Conservation (phyloP, 2,888 invertebrate genomes). For the Parnassius glacialis region DNA sequence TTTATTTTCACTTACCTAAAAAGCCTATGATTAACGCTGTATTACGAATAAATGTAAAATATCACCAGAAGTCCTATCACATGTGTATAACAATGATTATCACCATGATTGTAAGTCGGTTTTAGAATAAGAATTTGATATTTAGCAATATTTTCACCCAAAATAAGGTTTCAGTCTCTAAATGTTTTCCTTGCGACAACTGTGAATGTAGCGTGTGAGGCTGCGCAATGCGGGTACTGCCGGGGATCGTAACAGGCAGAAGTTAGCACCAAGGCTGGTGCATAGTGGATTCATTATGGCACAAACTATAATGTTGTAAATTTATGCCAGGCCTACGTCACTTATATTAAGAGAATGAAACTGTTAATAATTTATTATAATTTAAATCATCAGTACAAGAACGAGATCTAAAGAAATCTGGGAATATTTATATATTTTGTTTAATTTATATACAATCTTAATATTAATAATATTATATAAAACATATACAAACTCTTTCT, state of each 20-base stretch:
- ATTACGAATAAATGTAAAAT: background rate
- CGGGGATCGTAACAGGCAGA: constrained; percentile 42
- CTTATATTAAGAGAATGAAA: background rate
- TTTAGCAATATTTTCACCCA: background rate
- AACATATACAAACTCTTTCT: too few relatives aligned
- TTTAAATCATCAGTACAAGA: too few relatives aligned
- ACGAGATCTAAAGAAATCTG: too few relatives aligned
- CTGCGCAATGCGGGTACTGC: constrained; percentile 35
- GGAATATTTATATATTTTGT: too few relatives aligned
- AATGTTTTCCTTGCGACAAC: constrained; percentile 35
- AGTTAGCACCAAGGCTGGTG: constrained; percentile 36
- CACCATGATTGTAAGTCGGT: background rate
- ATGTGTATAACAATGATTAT: background rate
- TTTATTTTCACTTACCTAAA: constrained; percentile 7
- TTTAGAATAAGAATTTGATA: background rate
- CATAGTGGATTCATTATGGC: constrained; percentile 1
- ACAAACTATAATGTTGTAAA: constrained; percentile 7
- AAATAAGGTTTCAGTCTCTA: constrained; percentile 18
- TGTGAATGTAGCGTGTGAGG: constrained; percentile 34
- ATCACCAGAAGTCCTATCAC: background rate
- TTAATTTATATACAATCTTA: too few relatives aligned
- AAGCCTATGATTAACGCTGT: background rate
- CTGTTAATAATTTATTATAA: too few relatives aligned
- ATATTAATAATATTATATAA: too few relatives aligned
- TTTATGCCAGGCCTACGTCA: constrained; percentile 14